phyloP scores from a whole-genome alignment of 2,888 invertebrate genomes.

The Cephalotes varians region DNA sequence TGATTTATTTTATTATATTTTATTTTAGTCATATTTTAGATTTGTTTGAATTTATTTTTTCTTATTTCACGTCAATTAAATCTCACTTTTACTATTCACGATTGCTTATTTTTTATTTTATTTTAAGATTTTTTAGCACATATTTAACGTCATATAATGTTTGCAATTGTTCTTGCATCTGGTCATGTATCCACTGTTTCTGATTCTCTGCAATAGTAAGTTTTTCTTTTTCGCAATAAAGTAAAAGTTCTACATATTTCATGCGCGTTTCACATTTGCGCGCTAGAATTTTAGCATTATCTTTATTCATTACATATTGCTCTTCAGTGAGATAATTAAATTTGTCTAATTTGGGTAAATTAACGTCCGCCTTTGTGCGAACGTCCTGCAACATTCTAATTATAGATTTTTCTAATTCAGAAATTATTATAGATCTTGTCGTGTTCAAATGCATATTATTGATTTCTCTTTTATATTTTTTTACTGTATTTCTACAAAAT shows the following conservation, averaged over 20 bases:
- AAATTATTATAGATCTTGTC: slow-evolving; percentile 59
- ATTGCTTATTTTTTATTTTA: background rate
- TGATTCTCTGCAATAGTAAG: slow-evolving; percentile 59
- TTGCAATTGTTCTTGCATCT: slow-evolving; percentile 66
- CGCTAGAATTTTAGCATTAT: slow-evolving; percentile 9
- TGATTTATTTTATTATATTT: background rate
- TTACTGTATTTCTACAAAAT: slow-evolving; percentile 38
- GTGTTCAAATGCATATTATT: slow-evolving; percentile 3
- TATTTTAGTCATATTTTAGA: background rate
- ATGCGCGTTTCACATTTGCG: slow-evolving; percentile 12
- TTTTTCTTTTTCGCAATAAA: slow-evolving; percentile 73
- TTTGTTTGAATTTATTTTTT: background rate
- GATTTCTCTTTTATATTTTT: slow-evolving; percentile 41
- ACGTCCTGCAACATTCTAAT: slow-evolving; percentile 63
- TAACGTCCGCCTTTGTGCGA: slow-evolving; percentile 44
- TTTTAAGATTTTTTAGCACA: slow-evolving; percentile 19
- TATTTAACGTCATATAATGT: slow-evolving; percentile 76
- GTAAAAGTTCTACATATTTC: slow-evolving; percentile 68
- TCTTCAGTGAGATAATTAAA: slow-evolving; percentile 43
- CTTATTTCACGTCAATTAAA: background rate
- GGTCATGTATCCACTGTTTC: slow-evolving; percentile 55
- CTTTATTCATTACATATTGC: slow-evolving; percentile 20
- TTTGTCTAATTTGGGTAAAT: slow-evolving; percentile 46
- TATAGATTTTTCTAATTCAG: slow-evolving; percentile 70
- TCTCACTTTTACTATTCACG: background rate